Evolutionary conservation across 2,797 vertebrate species (phyloP).

Genomic region (Adelosebastes latens): DNA sequence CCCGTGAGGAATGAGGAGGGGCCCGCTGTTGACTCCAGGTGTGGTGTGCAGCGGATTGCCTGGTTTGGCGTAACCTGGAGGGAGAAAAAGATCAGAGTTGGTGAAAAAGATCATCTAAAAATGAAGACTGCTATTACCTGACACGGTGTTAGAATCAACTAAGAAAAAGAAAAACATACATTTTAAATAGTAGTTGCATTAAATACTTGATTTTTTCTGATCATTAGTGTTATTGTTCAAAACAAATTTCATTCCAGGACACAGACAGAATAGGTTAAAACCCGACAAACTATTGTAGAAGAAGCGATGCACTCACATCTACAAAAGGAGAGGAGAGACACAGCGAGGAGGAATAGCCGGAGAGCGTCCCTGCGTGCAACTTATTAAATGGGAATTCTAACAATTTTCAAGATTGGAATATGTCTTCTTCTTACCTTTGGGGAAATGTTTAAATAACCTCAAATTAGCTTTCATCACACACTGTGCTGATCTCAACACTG

Average conservation of each 20-base stretch:
- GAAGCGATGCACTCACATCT: slow-evolving; percentile 20
- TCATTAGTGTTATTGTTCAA: slow-evolving; percentile 9
- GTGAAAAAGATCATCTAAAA: not conserved
- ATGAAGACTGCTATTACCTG: not conserved
- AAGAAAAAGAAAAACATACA: not conserved
- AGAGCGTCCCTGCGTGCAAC: slow-evolving; percentile 42
- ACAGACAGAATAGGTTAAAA: slow-evolving; percentile 9
- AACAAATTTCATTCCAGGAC: slow-evolving; percentile 10
- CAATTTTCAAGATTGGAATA: slow-evolving; percentile 45
- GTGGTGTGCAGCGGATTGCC: slow-evolving; percentile 85
- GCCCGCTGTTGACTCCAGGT: slow-evolving; percentile 77
- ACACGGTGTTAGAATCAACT: not conserved
- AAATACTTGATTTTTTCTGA: not conserved
- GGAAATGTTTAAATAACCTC: slow-evolving; percentile 17
- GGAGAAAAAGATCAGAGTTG: not conserved
- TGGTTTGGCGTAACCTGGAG: slow-evolving; percentile 89
- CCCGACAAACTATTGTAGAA: slow-evolving; percentile 1
- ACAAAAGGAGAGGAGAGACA: slow-evolving; percentile 14
- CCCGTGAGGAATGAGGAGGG: slow-evolving; percentile 88
- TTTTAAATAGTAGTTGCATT: not conserved
- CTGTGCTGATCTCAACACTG: not conserved
- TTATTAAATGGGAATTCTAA: slow-evolving; percentile 11
- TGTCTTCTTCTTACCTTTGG: slow-evolving; percentile 49
- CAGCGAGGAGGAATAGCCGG: slow-evolving; percentile 37
- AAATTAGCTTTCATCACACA: not conserved